Conservation (phyloP, 2,888 invertebrate species). For the Lymantria dispar region DNA sequence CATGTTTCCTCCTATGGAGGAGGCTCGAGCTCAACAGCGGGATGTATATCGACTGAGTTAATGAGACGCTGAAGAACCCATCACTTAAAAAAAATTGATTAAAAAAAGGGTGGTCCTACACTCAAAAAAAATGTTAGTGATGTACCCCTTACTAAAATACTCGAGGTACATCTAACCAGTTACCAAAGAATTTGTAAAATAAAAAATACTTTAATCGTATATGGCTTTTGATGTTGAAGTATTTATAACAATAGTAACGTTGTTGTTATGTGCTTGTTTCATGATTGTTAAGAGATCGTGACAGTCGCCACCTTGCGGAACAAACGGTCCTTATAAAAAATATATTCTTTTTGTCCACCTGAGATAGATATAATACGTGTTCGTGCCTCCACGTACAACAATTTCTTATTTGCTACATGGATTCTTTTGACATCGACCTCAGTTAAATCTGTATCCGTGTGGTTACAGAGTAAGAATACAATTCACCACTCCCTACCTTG, state of each 20-base stretch:
- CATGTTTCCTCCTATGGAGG: too few relatives aligned
- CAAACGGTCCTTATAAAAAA: constrained; percentile 40
- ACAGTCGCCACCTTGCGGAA: constrained; percentile 54
- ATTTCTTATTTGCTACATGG: background rate
- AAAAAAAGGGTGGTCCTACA: too few relatives aligned
- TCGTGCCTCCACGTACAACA: constrained; percentile 49
- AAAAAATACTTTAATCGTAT: constrained; percentile 28
- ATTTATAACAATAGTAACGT: constrained; percentile 10
- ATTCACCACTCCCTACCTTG: too few relatives aligned
- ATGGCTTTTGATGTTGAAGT: constrained; percentile 31
- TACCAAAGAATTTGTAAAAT: constrained; percentile 43
- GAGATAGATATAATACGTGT: constrained; percentile 43
- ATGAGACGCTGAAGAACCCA: too few relatives aligned
- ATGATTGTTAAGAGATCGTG: constrained; percentile 49
- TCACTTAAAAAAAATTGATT: too few relatives aligned
- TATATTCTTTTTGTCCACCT: constrained; percentile 52
- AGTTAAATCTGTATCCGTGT: too few relatives aligned
- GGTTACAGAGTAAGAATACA: too few relatives aligned
- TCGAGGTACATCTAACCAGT: constrained; percentile 1
- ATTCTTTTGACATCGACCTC: too few relatives aligned
- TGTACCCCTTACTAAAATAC: too few relatives aligned
- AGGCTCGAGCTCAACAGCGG: too few relatives aligned
- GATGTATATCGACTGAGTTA: too few relatives aligned
- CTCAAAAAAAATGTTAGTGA: too few relatives aligned
- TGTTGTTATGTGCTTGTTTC: constrained; percentile 30